phyloP scores from a whole-genome alignment of 2,888 invertebrate species.

The Parnassius apollo region DNA sequence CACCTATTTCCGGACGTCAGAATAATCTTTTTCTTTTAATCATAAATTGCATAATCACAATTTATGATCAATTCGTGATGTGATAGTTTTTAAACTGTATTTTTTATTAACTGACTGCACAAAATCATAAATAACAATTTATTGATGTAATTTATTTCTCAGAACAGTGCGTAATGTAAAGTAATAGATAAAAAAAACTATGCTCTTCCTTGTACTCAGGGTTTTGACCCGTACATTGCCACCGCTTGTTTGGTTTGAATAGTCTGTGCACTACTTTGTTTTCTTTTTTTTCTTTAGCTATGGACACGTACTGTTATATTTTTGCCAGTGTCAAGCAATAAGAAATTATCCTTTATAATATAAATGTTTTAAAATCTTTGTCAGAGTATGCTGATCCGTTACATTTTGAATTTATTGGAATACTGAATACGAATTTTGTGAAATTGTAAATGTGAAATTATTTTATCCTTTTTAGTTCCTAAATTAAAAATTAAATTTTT shows the following conservation, averaged over 20 bases:
- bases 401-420: no score
- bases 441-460: no score
- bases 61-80: no score
- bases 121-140: not conserved
- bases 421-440: no score
- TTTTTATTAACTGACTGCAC: not conserved
- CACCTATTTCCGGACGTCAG: not conserved
- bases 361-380: no score
- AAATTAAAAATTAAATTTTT: no score
- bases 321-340: no score
- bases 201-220: constrained; percentile 39
- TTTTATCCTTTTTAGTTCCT: no score
- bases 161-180: constrained; percentile 31
- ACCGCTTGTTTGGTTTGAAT: not conserved
- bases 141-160: not conserved
- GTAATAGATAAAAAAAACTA: constrained; percentile 36
- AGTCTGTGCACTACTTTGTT: not conserved
- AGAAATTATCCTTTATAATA: no score
- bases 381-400: no score
- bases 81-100: not conserved
- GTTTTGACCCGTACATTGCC: constrained; percentile 38
- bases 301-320: no score
- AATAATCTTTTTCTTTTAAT: not conserved
- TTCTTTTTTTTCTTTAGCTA: not conserved
- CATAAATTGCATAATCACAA: not conserved